phyloP scores from a whole-genome alignment of 2,113 vertebrate species.

The Oryzias javanicus region DNA sequence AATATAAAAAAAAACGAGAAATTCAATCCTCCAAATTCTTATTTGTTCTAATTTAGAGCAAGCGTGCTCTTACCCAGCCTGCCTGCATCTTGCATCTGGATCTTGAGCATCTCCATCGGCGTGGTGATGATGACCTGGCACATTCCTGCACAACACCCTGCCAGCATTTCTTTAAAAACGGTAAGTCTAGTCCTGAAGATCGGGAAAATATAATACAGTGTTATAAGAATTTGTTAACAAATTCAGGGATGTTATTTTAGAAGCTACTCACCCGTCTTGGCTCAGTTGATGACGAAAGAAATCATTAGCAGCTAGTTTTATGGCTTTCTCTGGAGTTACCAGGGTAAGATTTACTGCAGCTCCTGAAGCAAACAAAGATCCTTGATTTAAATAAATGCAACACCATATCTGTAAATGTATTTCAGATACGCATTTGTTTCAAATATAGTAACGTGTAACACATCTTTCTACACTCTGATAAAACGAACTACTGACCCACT shows the following conservation, averaged over 20 bases:
- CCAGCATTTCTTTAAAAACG: slow-evolving; percentile 82
- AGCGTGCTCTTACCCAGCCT: slow-evolving; percentile 70
- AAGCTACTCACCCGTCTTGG: slow-evolving; percentile 74
- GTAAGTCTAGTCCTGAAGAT: slow-evolving; percentile 69
- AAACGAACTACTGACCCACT: neutral
- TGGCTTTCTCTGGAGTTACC: slow-evolving; percentile 82
- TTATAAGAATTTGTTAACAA: too few relatives aligned
- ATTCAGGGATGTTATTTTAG: neutral
- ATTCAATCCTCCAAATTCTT: neutral
- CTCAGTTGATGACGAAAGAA: slow-evolving; percentile 78
- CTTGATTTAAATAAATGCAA: too few relatives aligned
- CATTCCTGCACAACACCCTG: slow-evolving; percentile 83
- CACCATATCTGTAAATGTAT: too few relatives aligned
- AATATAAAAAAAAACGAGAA: neutral
- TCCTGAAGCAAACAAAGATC: slow-evolving; percentile 55
- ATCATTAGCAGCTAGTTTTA: slow-evolving; percentile 82
- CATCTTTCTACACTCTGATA: neutral
- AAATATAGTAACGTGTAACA: too few relatives aligned
- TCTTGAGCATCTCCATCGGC: slow-evolving; percentile 87
- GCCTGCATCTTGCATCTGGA: slow-evolving; percentile 84
- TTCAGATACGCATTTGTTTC: too few relatives aligned
- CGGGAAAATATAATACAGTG: neutral
- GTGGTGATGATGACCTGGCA: slow-evolving; percentile 83
- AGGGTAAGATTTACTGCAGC: slow-evolving; percentile 81
- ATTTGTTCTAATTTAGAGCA: neutral